phyloP scores from a whole-genome alignment of 2,797 vertebrate species.

The Gambusia yucatana region DNA sequence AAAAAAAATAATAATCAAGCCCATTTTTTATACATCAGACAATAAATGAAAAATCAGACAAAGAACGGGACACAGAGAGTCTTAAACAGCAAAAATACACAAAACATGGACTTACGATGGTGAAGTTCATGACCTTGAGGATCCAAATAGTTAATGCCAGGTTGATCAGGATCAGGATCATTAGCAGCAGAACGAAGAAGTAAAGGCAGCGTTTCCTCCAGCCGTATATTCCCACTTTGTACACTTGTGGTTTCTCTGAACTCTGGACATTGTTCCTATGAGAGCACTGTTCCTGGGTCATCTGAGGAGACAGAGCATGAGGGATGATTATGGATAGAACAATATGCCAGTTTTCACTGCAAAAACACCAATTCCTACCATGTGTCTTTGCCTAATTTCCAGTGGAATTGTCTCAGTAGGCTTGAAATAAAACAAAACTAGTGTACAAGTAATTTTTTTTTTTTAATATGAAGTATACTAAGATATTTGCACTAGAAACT shows the following conservation, averaged over 20 bases:
- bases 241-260: conserved; percentile 94
- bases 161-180: conserved; percentile 99
- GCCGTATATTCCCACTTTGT: conserved; percentile 99
- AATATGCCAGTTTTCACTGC: neutral
- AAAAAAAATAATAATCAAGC: neutral
- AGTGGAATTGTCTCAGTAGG: too few relatives aligned
- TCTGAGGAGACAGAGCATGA: conserved; percentile 48
- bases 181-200: conserved; percentile 97
- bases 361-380: too few relatives aligned
- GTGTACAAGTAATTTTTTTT: too few relatives aligned
- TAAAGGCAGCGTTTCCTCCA: conserved; percentile 99
- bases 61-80: neutral
- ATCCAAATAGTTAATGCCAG: conserved; percentile 99
- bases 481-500: too few relatives aligned
- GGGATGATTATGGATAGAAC: neutral
- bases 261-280: conserved; percentile 94
- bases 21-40: neutral
- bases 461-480: too few relatives aligned
- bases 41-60: neutral
- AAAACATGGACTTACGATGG: conserved; percentile 89
- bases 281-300: conserved; percentile 98
- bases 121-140: conserved; percentile 99
- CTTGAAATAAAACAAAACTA: too few relatives aligned
- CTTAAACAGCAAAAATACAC: neutral
- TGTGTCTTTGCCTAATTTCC: too few relatives aligned